Evolutionary conservation across 2,888 invertebrate genomes (phyloP).

Genomic region (Polymixis flavicincta): DNA sequence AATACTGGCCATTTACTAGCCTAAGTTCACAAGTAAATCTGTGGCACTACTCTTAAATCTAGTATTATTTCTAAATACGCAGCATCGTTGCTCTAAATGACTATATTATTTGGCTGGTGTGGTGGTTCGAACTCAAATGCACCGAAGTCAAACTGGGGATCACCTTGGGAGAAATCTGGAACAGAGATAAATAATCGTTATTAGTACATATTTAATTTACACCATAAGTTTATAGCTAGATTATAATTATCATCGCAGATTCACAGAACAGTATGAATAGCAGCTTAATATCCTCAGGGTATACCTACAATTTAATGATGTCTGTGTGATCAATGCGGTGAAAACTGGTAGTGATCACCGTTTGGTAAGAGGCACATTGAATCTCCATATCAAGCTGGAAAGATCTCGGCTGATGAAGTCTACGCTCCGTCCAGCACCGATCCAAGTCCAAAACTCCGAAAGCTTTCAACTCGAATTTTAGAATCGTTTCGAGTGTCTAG

Average conservation of each 20-base stretch:
- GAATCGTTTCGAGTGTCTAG: too few relatives aligned
- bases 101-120: constrained; percentile 66
- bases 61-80: constrained; percentile 8
- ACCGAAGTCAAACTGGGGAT: constrained; percentile 81
- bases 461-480: too few relatives aligned
- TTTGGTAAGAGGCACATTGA: too few relatives aligned
- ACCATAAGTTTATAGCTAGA: background rate
- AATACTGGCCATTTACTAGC: constrained; percentile 53
- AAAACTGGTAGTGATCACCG: too few relatives aligned
- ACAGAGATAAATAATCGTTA: constrained; percentile 60
- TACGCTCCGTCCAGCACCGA: too few relatives aligned
- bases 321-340: too few relatives aligned
- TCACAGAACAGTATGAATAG: background rate
- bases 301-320: too few relatives aligned
- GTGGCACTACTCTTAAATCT: constrained; percentile 40
- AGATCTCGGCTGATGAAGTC: too few relatives aligned
- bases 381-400: too few relatives aligned
- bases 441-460: too few relatives aligned
- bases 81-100: constrained; percentile 40
- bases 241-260: too few relatives aligned
- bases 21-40: constrained; percentile 37
- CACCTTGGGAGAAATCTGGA: constrained; percentile 82
- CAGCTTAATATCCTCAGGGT: background rate
- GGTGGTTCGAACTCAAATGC: constrained; percentile 79
- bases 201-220: background rate